phyloP scores from a whole-genome alignment of 2,113 vertebrate genomes.

The Paramisgurnus dabryanus region DNA sequence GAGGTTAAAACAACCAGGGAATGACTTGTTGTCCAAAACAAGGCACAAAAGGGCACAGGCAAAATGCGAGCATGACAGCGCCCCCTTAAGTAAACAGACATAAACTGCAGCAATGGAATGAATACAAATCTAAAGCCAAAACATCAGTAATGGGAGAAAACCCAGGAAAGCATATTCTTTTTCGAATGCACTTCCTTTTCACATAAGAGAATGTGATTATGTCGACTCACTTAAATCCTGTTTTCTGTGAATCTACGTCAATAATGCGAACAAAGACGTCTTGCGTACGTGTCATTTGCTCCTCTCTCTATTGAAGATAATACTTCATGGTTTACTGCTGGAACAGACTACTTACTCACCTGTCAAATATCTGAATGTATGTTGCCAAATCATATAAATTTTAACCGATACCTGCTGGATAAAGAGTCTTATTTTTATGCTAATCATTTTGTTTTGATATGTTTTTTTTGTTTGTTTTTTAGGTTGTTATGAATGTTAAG shows the following conservation, averaged over 20 bases:
- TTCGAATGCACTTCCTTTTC: constrained; percentile 5
- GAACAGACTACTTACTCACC: background rate
- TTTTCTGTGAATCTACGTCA: constrained; percentile 20
- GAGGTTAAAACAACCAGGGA: constrained; percentile 18
- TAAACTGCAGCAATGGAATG: constrained; percentile 23
- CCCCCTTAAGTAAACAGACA: constrained; percentile 1
- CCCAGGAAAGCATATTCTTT: background rate
- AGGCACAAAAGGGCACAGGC: constrained; percentile 41
- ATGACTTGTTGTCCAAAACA: constrained; percentile 56
- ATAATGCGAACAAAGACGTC: background rate
- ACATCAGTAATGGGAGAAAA: background rate
- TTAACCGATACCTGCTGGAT: constrained; percentile 32
- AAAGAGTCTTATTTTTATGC: constrained; percentile 23
- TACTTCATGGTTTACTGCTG: constrained; percentile 18
- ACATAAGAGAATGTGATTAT: constrained; percentile 12
- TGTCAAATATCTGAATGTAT: constrained; percentile 51
- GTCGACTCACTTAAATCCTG: constrained; percentile 6
- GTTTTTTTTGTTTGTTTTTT: background rate
- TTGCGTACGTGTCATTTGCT: background rate
- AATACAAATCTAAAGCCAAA: constrained; percentile 38
- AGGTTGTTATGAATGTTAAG: background rate
- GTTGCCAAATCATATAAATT: constrained; percentile 54
- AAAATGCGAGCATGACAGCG: background rate
- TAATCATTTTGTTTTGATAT: background rate
- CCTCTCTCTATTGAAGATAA: background rate